These are phyloP conservation scores for Dufourea novaeangliae DNA, from an alignment of 1,140 invertebrate species.

Conservation along the genomic window DNA sequence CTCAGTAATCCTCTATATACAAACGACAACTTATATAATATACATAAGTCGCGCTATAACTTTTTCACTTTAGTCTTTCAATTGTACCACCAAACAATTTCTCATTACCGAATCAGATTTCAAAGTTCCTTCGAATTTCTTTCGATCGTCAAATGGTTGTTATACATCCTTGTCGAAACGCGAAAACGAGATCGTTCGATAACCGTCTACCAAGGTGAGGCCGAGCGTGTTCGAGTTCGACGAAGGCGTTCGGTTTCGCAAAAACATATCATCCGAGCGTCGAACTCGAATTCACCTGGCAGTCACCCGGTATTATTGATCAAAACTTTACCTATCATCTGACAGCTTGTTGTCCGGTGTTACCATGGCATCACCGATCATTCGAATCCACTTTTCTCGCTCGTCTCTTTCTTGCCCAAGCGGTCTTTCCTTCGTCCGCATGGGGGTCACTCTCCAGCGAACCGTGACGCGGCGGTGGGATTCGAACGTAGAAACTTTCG, in stretches of 20 bases:
- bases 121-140: background rate
- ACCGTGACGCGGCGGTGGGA: slow-evolving; percentile 8
- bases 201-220: background rate
- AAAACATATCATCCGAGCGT: slow-evolving; percentile 25
- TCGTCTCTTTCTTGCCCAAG: slow-evolving; percentile 56
- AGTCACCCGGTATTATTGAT: slow-evolving; percentile 81
- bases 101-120: background rate
- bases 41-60: too few relatives aligned
- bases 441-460: slow-evolving; percentile 23
- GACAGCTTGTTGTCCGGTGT: slow-evolving; percentile 81
- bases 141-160: background rate
- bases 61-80: too few relatives aligned
- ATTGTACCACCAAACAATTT: background rate
- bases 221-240: background rate
- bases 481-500: slow-evolving; percentile 33
- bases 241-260: background rate
- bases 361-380: slow-evolving; percentile 79
- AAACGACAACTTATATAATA: too few relatives aligned
- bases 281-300: slow-evolving; percentile 58
- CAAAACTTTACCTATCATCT: slow-evolving; percentile 81
- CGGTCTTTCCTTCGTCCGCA: slow-evolving; percentile 43
- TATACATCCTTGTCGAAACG: background rate
- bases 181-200: background rate
- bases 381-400: slow-evolving; percentile 70
- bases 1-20: too few relatives aligned